Evolutionary conservation across 1,140 invertebrate species (phyloP), one percentile per base, ranked within the genome.

Genomic region (Nomia melanderi): DNA sequence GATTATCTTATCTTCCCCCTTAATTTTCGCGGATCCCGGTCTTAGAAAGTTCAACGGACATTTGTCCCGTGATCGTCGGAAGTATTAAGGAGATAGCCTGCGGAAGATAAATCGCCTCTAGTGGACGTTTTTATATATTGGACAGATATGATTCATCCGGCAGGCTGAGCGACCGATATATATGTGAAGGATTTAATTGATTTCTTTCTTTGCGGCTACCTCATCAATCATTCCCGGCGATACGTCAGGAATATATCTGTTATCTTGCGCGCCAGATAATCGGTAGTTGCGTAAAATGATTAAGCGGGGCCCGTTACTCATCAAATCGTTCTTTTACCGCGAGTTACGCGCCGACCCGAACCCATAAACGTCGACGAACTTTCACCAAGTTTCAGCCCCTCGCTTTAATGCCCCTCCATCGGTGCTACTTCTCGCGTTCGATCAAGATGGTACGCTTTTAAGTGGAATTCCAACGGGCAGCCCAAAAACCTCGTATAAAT

Each of bases 231-330:
- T 69, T 9, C 31, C 23, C 39, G 39, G 5, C 59, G 59, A 62
- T 50, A 50, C 39, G 29, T 20, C 63, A 1, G 2, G 39, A 56
- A 57, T 41, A 60, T 66, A 75, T 67, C 50, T 29, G 73, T 76
- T 76, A 76, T 76, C 65, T 76, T 23, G 17, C 7, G 41, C 39
- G 36, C 20, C 65, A 60, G 73, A 76, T 76, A 76, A 76, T 76
- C 73, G 73, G 20, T 27, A 66, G 73, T 76, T 76, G 65, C 73
- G 64, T 69, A 59, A 76, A 76, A 59, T 69, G 73, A 69, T 76
- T 69, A 69, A 76, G 36, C 54, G 54, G 23, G 7, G n/a, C 39
- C 39, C 73, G 47, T 76, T 76, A 76, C 73, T 76, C 73, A 76
- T 69, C 62, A 64, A 59, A 76, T 47, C 36, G 6, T 1, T n/a